Evolutionary conservation across 2,797 vertebrate genomes (phyloP), one percentile per base, ranked within the genome.

Genomic region (Myripristis murdjan): DNA sequence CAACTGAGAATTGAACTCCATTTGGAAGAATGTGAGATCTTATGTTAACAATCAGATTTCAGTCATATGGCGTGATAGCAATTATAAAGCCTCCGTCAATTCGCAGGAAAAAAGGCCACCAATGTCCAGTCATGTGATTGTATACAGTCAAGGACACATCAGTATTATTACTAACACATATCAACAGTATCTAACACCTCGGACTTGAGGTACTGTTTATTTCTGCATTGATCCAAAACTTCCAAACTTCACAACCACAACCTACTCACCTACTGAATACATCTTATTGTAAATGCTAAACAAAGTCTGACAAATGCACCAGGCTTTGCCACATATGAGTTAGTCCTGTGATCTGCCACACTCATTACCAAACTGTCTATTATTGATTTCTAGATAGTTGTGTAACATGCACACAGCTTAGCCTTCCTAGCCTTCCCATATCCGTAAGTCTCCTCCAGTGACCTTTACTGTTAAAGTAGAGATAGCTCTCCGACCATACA

Each of bases 391-490:
- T 69, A 82, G 86, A 85, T 87, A 83, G 84, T 83, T 82, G 84
- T 85, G 85, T 80, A 89, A 90, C 83, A 59, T 84, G 81, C 80
- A 82, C 82, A 80, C 75, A 86, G 87, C 83, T 93, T 90, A 93
- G 90, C 87, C 86, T 83, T 84, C 81, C 72, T 90, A 93, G 90
- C 87, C 86, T 83, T 84, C 81, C 72, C 74, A 80, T 84, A 87
- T 87, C 84, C 83, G 63, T 58, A 37, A 81, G 80, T 90, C 87
- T 91, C 91, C 80, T 89, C 77, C 82, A 79, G 28, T 91, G 91
- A 93, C 92, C 92, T 93, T 92, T 92, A 88, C 90, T 84, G 89
- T 85, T 86, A 73, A 84, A 83, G 90, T 78, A 73, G 82, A 89
- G 89, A 91, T 85, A 75, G 86, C 86, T 89, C 82, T 86, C 58